Percentiles rank a stretch among this genome's conserved stretches.
Conservation (phyloP, 1,140 invertebrate species). For the Bombus pyrosoma region DNA sequence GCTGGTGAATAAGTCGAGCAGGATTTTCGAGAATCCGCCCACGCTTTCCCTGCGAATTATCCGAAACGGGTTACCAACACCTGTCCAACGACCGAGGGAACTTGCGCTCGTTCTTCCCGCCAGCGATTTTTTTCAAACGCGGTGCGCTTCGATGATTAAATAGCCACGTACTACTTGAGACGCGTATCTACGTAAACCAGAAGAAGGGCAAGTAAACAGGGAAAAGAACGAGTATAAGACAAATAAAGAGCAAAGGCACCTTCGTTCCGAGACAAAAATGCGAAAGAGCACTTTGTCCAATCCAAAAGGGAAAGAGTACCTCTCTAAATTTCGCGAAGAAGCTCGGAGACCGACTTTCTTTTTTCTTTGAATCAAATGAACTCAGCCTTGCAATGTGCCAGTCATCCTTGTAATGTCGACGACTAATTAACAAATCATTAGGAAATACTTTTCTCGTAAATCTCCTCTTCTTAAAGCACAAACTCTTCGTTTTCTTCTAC, state of each 20-base stretch:
- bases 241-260: not conserved
- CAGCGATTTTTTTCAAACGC: not conserved
- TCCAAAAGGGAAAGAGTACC: not conserved
- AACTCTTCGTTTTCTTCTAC: not conserved
- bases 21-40: constrained; percentile 30
- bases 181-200: constrained; percentile 45
- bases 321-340: constrained; percentile 6
- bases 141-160: constrained; percentile 42
- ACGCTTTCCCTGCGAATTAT: constrained; percentile 37
- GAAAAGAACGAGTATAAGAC: not conserved
- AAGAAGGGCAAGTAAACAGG: not conserved
- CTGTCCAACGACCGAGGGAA: constrained; percentile 15
- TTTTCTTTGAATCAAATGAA: constrained; percentile 38
- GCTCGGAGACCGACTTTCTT: not conserved
- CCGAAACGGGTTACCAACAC: constrained; percentile 38
- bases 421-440: constrained; percentile 22
- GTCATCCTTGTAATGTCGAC: not conserved
- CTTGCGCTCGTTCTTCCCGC: not conserved
- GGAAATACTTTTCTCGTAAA: constrained; percentile 6
- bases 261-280: not conserved
- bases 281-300: constrained; percentile 8
- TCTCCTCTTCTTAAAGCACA: not conserved
- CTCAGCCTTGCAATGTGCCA: not conserved
- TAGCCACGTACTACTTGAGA: constrained; percentile 54
- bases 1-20: constrained; percentile 46